A percentile compares a stretch with the other conserved stretches of the same genome.
Evolutionary conservation across 2,888 invertebrate genomes (phyloP).

Genomic region (Megaustenia siamemsis): DNA sequence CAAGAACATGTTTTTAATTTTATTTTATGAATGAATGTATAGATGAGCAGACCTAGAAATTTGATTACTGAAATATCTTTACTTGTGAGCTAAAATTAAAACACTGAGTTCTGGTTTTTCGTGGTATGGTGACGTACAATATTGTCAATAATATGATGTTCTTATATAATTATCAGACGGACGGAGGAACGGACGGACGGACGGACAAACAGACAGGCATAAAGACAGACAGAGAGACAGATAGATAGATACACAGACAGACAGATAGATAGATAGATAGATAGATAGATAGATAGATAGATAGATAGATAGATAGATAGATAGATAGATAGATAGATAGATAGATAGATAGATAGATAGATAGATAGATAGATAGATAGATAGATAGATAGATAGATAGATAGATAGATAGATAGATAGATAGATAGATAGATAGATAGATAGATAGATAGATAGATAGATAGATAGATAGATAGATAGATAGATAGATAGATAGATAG

Average conservation of each 20-base stretch:
- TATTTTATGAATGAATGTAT: too few relatives aligned
- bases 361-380: not conserved
- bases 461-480: not conserved
- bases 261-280: not conserved
- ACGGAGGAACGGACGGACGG: conserved; percentile 3
- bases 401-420: not conserved
- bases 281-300: not conserved
- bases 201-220: not conserved
- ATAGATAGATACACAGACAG: not conserved
- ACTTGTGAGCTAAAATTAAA: too few relatives aligned
- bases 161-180: too few relatives aligned
- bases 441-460: not conserved
- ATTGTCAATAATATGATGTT: too few relatives aligned
- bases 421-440: not conserved
- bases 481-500: not conserved
- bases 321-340: not conserved
- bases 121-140: too few relatives aligned
- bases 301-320: not conserved
- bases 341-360: not conserved
- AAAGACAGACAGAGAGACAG: not conserved
- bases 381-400: not conserved
- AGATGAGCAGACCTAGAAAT: too few relatives aligned
- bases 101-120: too few relatives aligned
- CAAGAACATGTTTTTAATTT: too few relatives aligned
- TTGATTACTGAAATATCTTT: too few relatives aligned